Base-by-base conservation (phyloP, 2,797 vertebrate genomes). In the Acropternis orthonyx region DNA sequence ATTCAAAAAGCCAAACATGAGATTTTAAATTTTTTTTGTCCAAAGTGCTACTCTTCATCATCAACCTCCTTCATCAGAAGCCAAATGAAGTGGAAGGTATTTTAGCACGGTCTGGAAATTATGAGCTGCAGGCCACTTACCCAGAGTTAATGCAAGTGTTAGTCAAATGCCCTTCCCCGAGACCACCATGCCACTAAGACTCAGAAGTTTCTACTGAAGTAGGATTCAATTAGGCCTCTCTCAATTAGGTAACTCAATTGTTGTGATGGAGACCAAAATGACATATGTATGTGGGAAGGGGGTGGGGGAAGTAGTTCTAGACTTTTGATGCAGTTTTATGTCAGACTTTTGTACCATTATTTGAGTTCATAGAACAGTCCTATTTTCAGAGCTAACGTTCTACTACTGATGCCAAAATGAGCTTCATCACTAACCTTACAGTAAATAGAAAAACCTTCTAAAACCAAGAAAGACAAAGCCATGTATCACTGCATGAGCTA, bases 401-500 rank as follows among this genome's bases (percentile, higher is more conserved):
- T 72, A 55, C 14, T 39, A 56, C 23, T 56, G 32, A 55, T 36
- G 28, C 22, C 56, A 68, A 68, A 92, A 89, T 16, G 10, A 80
- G 1, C 27, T 75, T 71, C n/a, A 58, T 32, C 12, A 22, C 83
- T 67, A 80, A n/a, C 26, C n/a, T 62, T 46, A 44, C 23, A 59
- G 20, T 1, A 22, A 79, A 32, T 6, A 63, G 41, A 32, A 89
- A 71, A 61, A 78, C 10, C 37, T 56, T 41, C 37, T 65, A 65
- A 89, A 82, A 10, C 8, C 2, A 1, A 8, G 0, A 2, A 85
- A 85, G 68, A 68, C 24, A 71, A 79, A 82, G 22, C 6, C 10
- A 12, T 7, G 1, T n/a, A 7, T 44, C 10, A 20, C 6, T 71
- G 21, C 18, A 22, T 0, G 4, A 43, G n/a, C 49, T 41, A n/a